A percentile compares a stretch with the other conserved stretches of the same genome.
These are phyloP conservation scores for Portunus trituberculatus DNA, from an alignment of 1,140 invertebrate genomes.

Conservation along the genomic window DNA sequence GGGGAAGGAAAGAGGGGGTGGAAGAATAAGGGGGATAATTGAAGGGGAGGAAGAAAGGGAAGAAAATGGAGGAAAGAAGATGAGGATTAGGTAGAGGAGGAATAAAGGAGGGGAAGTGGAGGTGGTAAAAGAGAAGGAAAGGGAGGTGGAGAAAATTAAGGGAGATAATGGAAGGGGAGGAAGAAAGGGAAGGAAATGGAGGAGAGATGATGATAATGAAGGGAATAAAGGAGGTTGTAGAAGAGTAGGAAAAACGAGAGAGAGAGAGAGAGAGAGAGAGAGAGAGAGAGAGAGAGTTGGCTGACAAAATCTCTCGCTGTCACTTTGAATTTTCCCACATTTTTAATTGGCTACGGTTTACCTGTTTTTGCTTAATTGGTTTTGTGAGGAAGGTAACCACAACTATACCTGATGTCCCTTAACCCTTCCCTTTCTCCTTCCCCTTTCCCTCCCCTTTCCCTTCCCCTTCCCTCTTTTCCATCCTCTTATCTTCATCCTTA, in stretches of 20 bases:
- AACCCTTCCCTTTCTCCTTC: too few relatives aligned
- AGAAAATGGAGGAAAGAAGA: background rate
- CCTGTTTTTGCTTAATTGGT: too few relatives aligned
- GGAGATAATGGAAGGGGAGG: background rate
- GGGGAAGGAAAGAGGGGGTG: background rate
- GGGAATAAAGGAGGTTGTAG: background rate
- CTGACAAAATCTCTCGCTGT: background rate
- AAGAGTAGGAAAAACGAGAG: background rate
- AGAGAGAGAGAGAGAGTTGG: background rate
- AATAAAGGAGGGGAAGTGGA: background rate
- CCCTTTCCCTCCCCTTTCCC: too few relatives aligned
- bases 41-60: background rate
- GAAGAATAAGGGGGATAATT: background rate
- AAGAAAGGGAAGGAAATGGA: background rate
- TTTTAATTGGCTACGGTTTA: too few relatives aligned
- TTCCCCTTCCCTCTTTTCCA: too few relatives aligned
- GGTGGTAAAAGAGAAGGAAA: background rate
- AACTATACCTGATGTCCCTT: too few relatives aligned
- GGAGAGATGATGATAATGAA: background rate
- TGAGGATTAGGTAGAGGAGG: background rate
- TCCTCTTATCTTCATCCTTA: too few relatives aligned
- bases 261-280: conserved; percentile 5
- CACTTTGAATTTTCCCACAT: too few relatives aligned
- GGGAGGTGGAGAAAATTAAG: background rate
- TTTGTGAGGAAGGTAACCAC: too few relatives aligned